These are phyloP conservation scores for Vidua macroura DNA, from an alignment of 2,113 vertebrate genomes.

Conservation along the genomic window DNA sequence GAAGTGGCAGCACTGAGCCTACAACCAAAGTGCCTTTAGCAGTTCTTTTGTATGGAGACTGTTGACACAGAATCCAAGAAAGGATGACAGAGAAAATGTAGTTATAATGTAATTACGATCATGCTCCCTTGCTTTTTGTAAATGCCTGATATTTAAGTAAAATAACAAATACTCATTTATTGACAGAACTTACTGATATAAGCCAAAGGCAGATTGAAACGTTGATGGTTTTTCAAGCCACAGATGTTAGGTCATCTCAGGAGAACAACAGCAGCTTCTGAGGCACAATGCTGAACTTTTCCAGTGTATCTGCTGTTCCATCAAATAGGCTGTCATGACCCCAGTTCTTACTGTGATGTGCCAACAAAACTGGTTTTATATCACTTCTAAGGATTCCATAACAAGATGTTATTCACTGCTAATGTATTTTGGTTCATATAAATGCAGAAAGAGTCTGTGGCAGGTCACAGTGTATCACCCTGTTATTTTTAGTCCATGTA, in stretches of 20 bases:
- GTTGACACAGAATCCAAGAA: not conserved
- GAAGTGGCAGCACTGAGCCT: not conserved
- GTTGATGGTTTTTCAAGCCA: not conserved
- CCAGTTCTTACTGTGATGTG: not conserved
- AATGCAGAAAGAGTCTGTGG: conserved; percentile 16
- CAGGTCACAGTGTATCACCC: not conserved
- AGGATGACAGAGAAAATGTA: not conserved
- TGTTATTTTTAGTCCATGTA: conserved; percentile 36
- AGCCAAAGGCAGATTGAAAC: not conserved
- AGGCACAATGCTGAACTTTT: conserved; percentile 11
- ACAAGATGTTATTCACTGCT: conserved; percentile 28
- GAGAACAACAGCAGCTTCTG: conserved; percentile 19
- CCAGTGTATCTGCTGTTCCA: not conserved
- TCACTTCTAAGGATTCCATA: conserved; percentile 4
- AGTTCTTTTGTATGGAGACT: not conserved
- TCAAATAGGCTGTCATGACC: not conserved
- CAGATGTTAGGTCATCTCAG: conserved; percentile 10
- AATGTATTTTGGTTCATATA: conserved; percentile 20
- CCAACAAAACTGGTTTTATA: conserved; percentile 4
- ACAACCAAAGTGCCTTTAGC: not conserved
- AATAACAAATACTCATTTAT: not conserved
- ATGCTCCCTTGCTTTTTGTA: not conserved
- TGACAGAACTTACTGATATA: not conserved
- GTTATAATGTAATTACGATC: not conserved
- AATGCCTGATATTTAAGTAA: not conserved